Percentiles rank a stretch among this genome's conserved stretches.
Evolutionary conservation across 1,140 invertebrate species (phyloP).

Genomic region (Holotrichia oblita): DNA sequence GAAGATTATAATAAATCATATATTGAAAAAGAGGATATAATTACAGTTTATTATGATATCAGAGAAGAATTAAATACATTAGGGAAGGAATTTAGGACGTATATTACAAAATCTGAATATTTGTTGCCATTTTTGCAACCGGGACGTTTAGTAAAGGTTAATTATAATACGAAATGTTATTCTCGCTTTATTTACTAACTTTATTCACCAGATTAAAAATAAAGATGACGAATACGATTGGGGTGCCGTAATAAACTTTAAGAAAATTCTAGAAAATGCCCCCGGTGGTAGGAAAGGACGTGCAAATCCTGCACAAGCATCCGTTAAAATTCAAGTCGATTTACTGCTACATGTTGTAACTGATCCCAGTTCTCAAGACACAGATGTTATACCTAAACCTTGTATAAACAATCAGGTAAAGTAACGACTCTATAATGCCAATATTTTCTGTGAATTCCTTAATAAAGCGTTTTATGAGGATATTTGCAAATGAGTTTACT

Average conservation of each 20-base stretch:
- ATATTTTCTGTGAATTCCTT: not conserved
- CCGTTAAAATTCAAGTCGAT: slow-evolving; percentile 79
- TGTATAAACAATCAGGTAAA: slow-evolving; percentile 70
- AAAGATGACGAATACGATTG: slow-evolving; percentile 92
- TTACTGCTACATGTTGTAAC: slow-evolving; percentile 78
- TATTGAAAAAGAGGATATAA: slow-evolving; percentile 78
- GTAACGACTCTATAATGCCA: not conserved
- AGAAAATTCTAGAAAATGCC: slow-evolving; percentile 70
- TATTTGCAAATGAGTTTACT: too few species aligned
- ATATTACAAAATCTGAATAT: slow-evolving; percentile 87
- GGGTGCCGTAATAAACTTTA: slow-evolving; percentile 95
- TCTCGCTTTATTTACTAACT: not conserved
- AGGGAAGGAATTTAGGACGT: slow-evolving; percentile 77
- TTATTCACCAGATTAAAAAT: slow-evolving; percentile 77
- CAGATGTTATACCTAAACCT: slow-evolving; percentile 69
- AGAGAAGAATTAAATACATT: slow-evolving; percentile 82
- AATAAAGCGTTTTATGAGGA: not conserved
- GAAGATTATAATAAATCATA: slow-evolving; percentile 70
- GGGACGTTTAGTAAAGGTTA: slow-evolving; percentile 90
- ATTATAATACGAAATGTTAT: slow-evolving; percentile 61
- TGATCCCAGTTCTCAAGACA: slow-evolving; percentile 66
- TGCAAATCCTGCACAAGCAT: slow-evolving; percentile 68
- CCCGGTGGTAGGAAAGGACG: slow-evolving; percentile 60
- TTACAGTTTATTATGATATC: slow-evolving; percentile 87
- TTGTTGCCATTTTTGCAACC: slow-evolving; percentile 94